Evolutionary conservation across 1,140 invertebrate species (phyloP), one percentile per base, ranked within the genome.

Genomic region (Macrostomum lignano): DNA sequence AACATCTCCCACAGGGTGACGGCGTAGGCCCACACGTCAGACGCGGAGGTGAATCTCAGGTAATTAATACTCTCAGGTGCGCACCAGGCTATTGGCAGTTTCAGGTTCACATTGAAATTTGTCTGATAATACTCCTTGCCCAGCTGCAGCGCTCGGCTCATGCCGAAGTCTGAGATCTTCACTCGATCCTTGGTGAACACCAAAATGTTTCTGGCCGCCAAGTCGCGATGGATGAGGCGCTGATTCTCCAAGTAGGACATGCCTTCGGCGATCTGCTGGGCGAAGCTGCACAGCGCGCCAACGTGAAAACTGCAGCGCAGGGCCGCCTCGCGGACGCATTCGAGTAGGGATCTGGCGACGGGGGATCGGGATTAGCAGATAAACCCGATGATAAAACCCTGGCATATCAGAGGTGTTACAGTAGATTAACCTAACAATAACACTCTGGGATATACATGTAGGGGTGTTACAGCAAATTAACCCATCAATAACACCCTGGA

Each of bases 1-100:
- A 93, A 93, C 74, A 94, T 84, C 57, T 96, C 88, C 84, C 86
- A 96, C 0, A 96, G 54, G n/a, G 81, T 86, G 0, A 94, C 82
- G 7, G 74, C 86, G 57, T 74, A 96, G 0, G 82, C 78, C 86
- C 86, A 96, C 1, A 91, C 77, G 54, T 96, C 88, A 42, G 75
- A 84, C 1, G 81, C 70, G 9, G 78, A 78, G 3, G 84, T 94
- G 47, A 96, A 96, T 37, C 75, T 68, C 29, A 93, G 61, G 52
- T 78, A 93, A 40, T 81, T 79, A 38, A 96, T 91, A 51, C 77
- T 84, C 60, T 96, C 88, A 1, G 86, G 86, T 0, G 86, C 84
- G 65, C 82, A 88, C 86, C 86, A 96, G 1, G 86, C 86, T 45
- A 94, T 88, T 3, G 84, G 86, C 36, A 94, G 60, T 61, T 93